Base-by-base conservation (phyloP, 2,797 vertebrate species). In the Schizopygopsis pylzovi region DNA sequence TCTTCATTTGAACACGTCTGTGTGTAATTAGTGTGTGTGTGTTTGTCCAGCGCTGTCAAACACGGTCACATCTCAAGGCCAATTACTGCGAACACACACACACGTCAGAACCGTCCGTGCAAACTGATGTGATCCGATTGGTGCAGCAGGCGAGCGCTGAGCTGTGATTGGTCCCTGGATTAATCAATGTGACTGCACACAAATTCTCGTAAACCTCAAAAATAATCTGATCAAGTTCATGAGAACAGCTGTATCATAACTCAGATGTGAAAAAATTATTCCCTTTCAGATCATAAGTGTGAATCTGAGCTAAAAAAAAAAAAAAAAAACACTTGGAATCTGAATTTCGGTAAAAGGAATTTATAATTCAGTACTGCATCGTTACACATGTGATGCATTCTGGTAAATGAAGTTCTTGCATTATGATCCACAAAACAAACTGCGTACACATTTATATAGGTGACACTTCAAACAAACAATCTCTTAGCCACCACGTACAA, bases 21-120 rank as follows among this genome's bases (percentile, higher is more conserved):
- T 91, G 90, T 91, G 89, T 95, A 96, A 96, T 96, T 96, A 95
- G 93, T 92, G 92, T 91, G 84, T 91, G 84, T 94, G 92, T 93
- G 94, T 94, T 96, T 95, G 94, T 95, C 94, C 94, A 90, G 93
- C 83, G 93, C 93, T 93, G 87, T 92, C 79, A 92, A 92, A 91
- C 89, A 89, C 90, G 92, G 90, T 91, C 92, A 89, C 92, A 94
- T 95, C 92, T 94, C 92, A 91, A 91, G 91, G 91, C 93, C 93
- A 94, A 95, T 95, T 95, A 95, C 91, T 92, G 85, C 47, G 67
- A 89, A 91, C 91, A 33, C 20, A 56, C 61, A 56, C 20, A 75
- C 16, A 39, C 13, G 25, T 65, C 25, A 65, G 5, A 65, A 65
- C 61, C 0, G 5, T 65, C 25, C 6, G 2, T 7, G 33, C 61